phyloP scores from a whole-genome alignment of 1,140 invertebrate species.

The Eupristina koningsbergeri region DNA sequence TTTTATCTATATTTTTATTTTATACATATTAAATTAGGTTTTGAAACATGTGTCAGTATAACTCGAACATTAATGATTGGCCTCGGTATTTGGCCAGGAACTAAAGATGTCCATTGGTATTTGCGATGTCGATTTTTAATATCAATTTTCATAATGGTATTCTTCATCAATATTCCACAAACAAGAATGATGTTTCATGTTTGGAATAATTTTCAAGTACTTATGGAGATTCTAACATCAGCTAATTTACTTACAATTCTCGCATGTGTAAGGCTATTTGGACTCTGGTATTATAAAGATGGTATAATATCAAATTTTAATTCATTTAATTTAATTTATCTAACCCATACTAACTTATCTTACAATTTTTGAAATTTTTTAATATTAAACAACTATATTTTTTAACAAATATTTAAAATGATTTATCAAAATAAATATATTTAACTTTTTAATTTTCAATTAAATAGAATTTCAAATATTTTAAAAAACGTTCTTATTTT shows the following conservation, averaged over 20 bases:
- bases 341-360: background rate
- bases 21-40: conserved; percentile 6
- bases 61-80: conserved; percentile 19
- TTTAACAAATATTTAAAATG: no score
- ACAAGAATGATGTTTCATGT: conserved; percentile 9
- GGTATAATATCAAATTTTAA: background rate
- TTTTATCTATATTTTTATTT: background rate
- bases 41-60: conserved; percentile 14
- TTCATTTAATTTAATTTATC: background rate
- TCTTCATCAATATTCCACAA: conserved; percentile 42
- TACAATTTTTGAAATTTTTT: no score
- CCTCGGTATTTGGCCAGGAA: conserved; percentile 26
- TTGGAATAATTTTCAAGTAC: conserved; percentile 24
- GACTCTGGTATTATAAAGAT: conserved; percentile 34
- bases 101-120: conserved; percentile 19
- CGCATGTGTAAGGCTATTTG: conserved; percentile 14
- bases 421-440: no score
- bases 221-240: conserved; percentile 39
- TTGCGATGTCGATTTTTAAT: conserved; percentile 1
- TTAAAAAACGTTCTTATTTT: no score
- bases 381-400: no score
- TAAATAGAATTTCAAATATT: no score
- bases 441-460: no score
- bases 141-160: conserved; percentile 15
- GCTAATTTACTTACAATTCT: conserved; percentile 12